Percentiles rank a stretch among this genome's conserved stretches.
Evolutionary conservation across 2,113 vertebrate genomes (phyloP).

Genomic region (Plecotus auritus): DNA sequence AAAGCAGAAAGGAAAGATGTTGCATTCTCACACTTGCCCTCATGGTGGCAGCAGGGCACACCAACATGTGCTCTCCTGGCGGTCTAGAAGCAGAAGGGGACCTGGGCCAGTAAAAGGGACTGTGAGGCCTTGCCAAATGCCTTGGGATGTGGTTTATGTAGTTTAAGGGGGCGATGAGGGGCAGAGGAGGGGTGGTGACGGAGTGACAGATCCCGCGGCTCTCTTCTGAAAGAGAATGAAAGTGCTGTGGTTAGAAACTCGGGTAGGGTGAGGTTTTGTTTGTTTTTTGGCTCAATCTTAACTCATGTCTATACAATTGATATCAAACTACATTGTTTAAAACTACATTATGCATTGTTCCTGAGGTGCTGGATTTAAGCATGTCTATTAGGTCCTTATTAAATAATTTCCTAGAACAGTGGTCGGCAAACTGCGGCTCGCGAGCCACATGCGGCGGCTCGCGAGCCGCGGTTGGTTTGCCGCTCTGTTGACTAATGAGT

Average conservation of each 20-base stretch:
- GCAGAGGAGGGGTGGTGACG: accelerated
- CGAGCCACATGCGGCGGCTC: too few species aligned
- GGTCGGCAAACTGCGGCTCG: too few species aligned
- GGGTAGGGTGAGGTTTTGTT: accelerated
- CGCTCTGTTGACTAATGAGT: too few species aligned
- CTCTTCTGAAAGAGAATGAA: background rate
- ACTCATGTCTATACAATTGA: background rate
- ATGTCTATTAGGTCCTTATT: background rate
- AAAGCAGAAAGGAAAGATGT: background rate
- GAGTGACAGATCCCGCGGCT: too few species aligned
- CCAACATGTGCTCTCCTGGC: accelerated
- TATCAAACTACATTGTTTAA: background rate
- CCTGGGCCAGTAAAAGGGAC: accelerated
- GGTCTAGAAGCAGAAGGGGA: accelerated
- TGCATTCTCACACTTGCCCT: background rate
- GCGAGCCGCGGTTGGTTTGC: too few species aligned
- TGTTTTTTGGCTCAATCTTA: background rate
- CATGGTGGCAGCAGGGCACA: background rate
- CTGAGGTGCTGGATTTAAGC: background rate
- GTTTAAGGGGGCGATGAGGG: too few species aligned
- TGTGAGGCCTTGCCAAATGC: too few species aligned
- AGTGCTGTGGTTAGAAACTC: background rate
- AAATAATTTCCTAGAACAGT: background rate
- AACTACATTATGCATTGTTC: background rate
- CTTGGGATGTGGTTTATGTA: accelerated